phyloP scores from a whole-genome alignment of 1,140 invertebrate species.

The Andricus grossulariae region DNA sequence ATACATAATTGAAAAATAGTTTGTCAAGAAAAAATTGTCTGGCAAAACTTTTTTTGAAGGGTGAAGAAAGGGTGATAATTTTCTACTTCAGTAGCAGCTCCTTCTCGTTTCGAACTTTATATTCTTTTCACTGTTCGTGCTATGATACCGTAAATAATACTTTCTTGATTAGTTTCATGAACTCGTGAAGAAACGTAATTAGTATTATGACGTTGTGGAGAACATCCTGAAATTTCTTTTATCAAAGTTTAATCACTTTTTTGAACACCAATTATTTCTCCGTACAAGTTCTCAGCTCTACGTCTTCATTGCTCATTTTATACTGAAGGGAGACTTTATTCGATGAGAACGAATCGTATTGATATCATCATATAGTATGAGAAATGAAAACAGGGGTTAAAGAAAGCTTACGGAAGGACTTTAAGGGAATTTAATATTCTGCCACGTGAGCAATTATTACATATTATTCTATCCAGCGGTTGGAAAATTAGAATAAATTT shows the following conservation, averaged over 20 bases:
- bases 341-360: background rate
- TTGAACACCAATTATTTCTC: conserved; percentile 12
- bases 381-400: background rate
- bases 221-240: background rate
- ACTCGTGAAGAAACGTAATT: conserved; percentile 14
- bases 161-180: conserved; percentile 20
- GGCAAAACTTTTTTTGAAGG: background rate
- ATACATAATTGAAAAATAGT: too few relatives aligned
- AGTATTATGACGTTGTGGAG: conserved; percentile 1
- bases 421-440: too few relatives aligned
- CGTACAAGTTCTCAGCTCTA: background rate
- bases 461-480: background rate
- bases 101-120: background rate
- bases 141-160: conserved; percentile 5
- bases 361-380: conserved; percentile 1
- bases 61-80: background rate
- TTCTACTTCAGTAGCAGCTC: background rate
- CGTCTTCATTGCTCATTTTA: conserved; percentile 4
- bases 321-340: conserved; percentile 1
- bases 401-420: background rate
- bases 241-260: conserved; percentile 21
- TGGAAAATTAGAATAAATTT: too few relatives aligned
- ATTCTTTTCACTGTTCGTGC: background rate
- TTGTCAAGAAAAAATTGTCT: background rate
- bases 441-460: too few relatives aligned